Evolutionary conservation across 2,888 invertebrate genomes (phyloP), one percentile per base, ranked within the genome.

Genomic region (Dryobotodes eremita): DNA sequence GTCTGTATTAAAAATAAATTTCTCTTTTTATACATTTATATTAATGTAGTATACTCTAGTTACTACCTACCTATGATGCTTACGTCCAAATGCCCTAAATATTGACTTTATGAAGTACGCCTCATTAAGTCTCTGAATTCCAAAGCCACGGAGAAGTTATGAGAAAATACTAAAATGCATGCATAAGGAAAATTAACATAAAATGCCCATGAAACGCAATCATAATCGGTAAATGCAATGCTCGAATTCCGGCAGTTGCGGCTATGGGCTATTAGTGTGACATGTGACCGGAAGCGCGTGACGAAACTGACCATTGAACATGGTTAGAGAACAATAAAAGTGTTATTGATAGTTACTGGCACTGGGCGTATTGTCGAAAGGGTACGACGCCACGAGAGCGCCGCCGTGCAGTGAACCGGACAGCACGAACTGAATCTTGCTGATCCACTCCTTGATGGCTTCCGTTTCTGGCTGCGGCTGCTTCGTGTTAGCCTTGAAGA

Each of bases 391-490:
- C 23, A 99, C 99, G 82, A 99, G 97, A 1, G 99, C 99, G 66
- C 99, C 99, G 0, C 99, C 99, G 94, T 99, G 99, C 75, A 99
- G 97, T 88, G 99, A 99, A 68, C 99, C 99, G 1, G 99, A 99
- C 55, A 99, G 97, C 20, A 99, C 99, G 93, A 99, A 99, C 94
- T 99, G 99, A 80, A 98, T 98, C 94, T 98, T 98, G 84, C 98
- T 98, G 81, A 99, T 98, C 99, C 99, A 99, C 91, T 99, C 98
- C 93, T 99, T 99, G 10, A 99, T 98, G 0, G 99, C 99, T 90
- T 98, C 98, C 0, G 99, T 99, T 97, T 99, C 99, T n/a, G 99
- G 99, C 93, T 99, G 99, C 0, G 98, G 98, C 89, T 98, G 98
- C 91, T 98, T 98, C 88, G 98, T 98, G 94, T 99, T 99, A 89